A percentile compares a stretch with the other conserved stretches of the same genome.
These are phyloP conservation scores for Leptarthrus brevirostris DNA, from an alignment of 2,888 invertebrate species.

Conservation along the genomic window DNA sequence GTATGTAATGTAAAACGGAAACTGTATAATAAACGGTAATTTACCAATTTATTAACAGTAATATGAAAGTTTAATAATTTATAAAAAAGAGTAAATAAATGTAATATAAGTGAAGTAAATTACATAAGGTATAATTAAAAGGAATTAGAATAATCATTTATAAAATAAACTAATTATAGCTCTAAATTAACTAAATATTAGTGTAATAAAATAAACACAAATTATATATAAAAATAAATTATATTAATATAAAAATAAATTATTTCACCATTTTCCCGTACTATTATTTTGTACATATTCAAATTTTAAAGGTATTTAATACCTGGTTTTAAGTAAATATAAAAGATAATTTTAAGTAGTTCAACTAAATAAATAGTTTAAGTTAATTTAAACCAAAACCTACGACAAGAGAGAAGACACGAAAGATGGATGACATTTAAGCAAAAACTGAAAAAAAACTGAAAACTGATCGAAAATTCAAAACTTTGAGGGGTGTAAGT, in stretches of 20 bases:
- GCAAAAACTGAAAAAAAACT: not conserved
- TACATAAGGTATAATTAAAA: slow-evolving; percentile 23
- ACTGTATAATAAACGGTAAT: slow-evolving; percentile 22
- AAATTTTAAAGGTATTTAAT: slow-evolving; percentile 33
- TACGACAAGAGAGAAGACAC: not conserved
- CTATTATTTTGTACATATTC: slow-evolving; percentile 45
- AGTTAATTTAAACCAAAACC: slow-evolving; percentile 16
- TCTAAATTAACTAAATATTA: slow-evolving; percentile 24
- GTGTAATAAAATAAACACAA: slow-evolving; percentile 37
- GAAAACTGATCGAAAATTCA: too few relatives aligned
- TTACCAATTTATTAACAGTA: slow-evolving; percentile 36
- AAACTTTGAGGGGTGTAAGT: too few relatives aligned
- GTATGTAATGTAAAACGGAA: slow-evolving; percentile 6
- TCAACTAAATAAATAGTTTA: slow-evolving; percentile 32
- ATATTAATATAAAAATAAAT: slow-evolving; percentile 22
- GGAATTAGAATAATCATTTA: slow-evolving; percentile 19
- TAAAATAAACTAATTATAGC: slow-evolving; percentile 28
- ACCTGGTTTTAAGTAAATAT: slow-evolving; percentile 24
- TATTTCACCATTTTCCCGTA: slow-evolving; percentile 39
- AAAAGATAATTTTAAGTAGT: slow-evolving; percentile 26
- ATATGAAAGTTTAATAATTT: slow-evolving; percentile 24
- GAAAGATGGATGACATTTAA: not conserved
- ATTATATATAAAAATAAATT: slow-evolving; percentile 43
- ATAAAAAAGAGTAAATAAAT: slow-evolving; percentile 7
- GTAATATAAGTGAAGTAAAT: not conserved